These are phyloP conservation scores for Daphoenositta chrysoptera DNA, from an alignment of 2,113 vertebrate genomes.

Conservation along the genomic window DNA sequence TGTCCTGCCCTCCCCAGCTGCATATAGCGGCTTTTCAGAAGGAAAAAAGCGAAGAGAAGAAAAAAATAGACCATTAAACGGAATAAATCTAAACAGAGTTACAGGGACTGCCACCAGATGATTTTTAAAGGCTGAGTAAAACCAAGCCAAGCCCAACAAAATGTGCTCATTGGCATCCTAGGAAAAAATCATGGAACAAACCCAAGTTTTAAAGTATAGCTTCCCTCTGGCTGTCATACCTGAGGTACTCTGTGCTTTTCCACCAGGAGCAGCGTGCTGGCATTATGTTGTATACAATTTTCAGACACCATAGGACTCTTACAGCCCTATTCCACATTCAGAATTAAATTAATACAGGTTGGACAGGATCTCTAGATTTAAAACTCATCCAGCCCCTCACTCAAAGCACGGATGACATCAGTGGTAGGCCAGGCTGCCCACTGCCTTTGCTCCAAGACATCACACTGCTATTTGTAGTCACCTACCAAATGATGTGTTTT, in stretches of 20 bases:
- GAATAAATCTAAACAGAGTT: not conserved
- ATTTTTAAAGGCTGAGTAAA: not conserved
- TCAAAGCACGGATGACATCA: not conserved
- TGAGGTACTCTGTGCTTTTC: not conserved
- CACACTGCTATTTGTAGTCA: not conserved
- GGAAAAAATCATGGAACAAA: not conserved
- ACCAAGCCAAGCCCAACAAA: not conserved
- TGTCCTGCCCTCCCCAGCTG: accelerated
- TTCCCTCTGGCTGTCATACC: not conserved
- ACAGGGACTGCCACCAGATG: no score
- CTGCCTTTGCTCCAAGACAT: not conserved
- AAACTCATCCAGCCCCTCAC: accelerated
- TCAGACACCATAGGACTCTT: not conserved
- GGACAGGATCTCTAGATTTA: not conserved
- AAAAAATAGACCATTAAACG: accelerated
- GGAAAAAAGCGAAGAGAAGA: accelerated
- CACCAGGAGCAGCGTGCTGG: not conserved
- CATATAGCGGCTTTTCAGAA: not conserved
- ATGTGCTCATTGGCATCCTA: not conserved
- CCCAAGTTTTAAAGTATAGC: not conserved
- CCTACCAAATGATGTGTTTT: not conserved
- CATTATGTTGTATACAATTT: not conserved
- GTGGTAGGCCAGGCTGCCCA: not conserved
- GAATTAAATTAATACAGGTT: not conserved
- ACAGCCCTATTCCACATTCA: accelerated